Conservation (phyloP, 1,140 invertebrate species). For the Drosophila littoralis region DNA sequence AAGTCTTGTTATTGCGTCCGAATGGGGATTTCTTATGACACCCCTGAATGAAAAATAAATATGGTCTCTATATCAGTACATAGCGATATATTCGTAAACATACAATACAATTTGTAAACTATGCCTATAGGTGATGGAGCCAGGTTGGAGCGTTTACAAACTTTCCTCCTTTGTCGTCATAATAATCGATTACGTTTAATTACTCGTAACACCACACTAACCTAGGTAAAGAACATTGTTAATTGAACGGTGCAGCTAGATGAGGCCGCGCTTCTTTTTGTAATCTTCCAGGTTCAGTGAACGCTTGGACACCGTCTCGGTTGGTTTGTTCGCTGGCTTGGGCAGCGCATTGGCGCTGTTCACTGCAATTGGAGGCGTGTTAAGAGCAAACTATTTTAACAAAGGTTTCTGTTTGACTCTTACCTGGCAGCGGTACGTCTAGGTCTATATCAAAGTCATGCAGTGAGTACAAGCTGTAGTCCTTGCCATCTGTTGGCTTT, state of each 20-base stretch:
- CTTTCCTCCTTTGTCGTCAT: conserved; percentile 13
- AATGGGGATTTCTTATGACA: neutral
- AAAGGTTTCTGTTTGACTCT: neutral
- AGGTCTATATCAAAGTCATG: conserved; percentile 99
- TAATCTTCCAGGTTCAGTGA: conserved; percentile 98
- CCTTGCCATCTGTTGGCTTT: conserved; percentile 85
- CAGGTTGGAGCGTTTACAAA: conserved; percentile 22
- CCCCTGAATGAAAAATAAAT: conserved; percentile 19
- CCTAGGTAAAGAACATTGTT: conserved; percentile 49
- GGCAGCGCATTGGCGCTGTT: conserved; percentile 90
- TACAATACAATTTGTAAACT: conserved; percentile 44
- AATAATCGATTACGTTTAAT: conserved; percentile 34
- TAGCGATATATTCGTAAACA: conserved; percentile 40
- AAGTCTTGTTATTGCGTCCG: neutral
- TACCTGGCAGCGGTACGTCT: conserved; percentile 92
- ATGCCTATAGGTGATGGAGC: conserved; percentile 43
- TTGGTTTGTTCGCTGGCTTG: conserved; percentile 89
- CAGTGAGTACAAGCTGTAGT: conserved; percentile 94
- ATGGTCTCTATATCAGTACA: conserved; percentile 25
- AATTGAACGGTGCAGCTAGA: conserved; percentile 85
- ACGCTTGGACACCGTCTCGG: conserved; percentile 92
- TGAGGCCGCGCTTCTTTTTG: conserved; percentile 97
- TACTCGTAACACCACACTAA: conserved; percentile 57
- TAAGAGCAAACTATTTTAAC: neutral
- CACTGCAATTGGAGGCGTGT: conserved; percentile 85